Evolutionary conservation across 2,888 invertebrate species (phyloP).

Genomic region (Alcis repandata): DNA sequence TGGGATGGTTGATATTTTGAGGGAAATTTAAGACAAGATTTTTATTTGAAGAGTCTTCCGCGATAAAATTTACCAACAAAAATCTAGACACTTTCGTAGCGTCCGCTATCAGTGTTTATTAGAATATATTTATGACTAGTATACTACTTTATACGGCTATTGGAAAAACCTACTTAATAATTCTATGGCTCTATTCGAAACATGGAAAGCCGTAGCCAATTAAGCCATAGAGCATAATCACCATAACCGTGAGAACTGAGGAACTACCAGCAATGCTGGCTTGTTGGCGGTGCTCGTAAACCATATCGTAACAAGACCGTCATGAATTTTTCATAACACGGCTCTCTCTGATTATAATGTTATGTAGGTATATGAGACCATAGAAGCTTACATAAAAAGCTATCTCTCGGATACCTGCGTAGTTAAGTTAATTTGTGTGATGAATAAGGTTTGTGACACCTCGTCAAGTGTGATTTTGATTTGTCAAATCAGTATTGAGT

Average conservation of each 20-base stretch:
- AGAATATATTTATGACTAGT: not conserved
- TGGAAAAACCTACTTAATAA: slow-evolving; percentile 22
- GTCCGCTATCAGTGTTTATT: not conserved
- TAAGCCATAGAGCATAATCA: slow-evolving; percentile 22
- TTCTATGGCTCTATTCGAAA: slow-evolving; percentile 21
- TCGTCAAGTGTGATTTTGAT: not conserved
- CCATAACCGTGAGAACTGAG: slow-evolving; percentile 27
- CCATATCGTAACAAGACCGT: slow-evolving; percentile 21
- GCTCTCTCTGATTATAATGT: slow-evolving; percentile 24
- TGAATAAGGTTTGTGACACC: slow-evolving; percentile 1
- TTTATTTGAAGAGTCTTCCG: no score
- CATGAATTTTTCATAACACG: slow-evolving; percentile 29
- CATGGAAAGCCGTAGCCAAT: slow-evolving; percentile 26
- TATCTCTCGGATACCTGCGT: not conserved
- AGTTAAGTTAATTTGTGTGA: slow-evolving; percentile 15
- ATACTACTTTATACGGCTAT: slow-evolving; percentile 14
- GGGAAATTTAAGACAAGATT: no score
- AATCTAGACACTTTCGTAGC: not conserved
- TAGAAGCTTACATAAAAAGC: slow-evolving; percentile 51
- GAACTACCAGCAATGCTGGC: slow-evolving; percentile 9
- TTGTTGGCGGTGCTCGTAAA: slow-evolving; percentile 6
- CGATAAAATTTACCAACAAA: not conserved
- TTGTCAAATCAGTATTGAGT: not conserved
- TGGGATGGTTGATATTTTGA: no score
- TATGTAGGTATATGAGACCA: slow-evolving; percentile 16